Evolutionary conservation across 2,797 vertebrate genomes (phyloP), one percentile per base, ranked within the genome.

Genomic region (Siniperca undulata): DNA sequence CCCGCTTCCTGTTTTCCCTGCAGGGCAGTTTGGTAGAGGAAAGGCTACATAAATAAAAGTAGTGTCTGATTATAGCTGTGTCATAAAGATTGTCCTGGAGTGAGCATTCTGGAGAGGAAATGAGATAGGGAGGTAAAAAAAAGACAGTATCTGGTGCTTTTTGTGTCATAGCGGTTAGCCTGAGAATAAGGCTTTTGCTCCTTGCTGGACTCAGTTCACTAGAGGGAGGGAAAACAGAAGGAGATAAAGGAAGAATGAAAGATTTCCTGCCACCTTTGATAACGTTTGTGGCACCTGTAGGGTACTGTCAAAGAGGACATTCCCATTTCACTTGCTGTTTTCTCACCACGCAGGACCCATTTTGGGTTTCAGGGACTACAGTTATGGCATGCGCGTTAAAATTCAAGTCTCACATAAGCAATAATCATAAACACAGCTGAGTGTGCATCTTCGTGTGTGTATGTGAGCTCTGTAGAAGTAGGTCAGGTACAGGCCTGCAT

Each of bases 401-500:
- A 87, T 88, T 86, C 64, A 40, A 76, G 44, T 74, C 67, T 71
- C 60, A 69, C 16, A 30, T 68, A 58, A 69, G 52, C 67, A 82
- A 78, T 77, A 65, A 85, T 74, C 55, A 78, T 46, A 80, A 72
- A 82, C 55, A 79, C 55, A 77, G 55, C 56, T 74, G 34, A 65
- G 59, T 52, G 67, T 76, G 67, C 48, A 59, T 66, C 42, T 17
- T 30, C 64, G 30, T 24, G 52, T 62, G 80, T 42, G 36, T 68
- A 30, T 69, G 70, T 55, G 74, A 77, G 78, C 3, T 6, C 13
- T 38, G 71, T 11, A 86, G 72, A 94, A 93, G 91, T 91, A 91
- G 92, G 91, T 91, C 90, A 92, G 81, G 69, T 61, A 82, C 55
- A 80, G 78, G 81, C 53, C 84, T 82, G 86, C 81, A 87, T 92